Evolutionary conservation across 1,140 invertebrate genomes (phyloP).

Genomic region (Fragariocoptes setiger): DNA sequence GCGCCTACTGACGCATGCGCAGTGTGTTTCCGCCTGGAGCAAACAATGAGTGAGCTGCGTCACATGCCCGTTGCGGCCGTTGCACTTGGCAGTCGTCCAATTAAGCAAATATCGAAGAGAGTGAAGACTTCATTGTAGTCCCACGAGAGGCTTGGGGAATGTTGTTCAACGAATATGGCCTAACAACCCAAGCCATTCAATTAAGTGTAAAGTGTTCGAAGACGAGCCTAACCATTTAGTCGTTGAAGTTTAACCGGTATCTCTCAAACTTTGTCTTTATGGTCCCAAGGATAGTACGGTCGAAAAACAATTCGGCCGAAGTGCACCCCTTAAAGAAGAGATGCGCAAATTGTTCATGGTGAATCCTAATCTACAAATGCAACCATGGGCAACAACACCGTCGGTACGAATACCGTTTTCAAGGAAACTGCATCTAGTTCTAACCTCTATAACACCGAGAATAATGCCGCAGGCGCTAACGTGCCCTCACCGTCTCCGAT

Average conservation of each 20-base stretch:
- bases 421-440: too few relatives aligned
- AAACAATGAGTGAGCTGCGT: too few relatives aligned
- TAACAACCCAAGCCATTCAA: constrained; percentile 16
- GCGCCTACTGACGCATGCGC: too few relatives aligned
- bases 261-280: constrained; percentile 21
- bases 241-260: constrained; percentile 22
- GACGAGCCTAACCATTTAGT: constrained; percentile 20
- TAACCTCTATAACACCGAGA: too few relatives aligned
- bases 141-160: constrained; percentile 20
- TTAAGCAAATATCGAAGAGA: too few relatives aligned
- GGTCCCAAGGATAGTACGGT: constrained; percentile 15
- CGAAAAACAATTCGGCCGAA: constrained; percentile 16
- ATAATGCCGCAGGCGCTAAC: too few relatives aligned
- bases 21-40: too few relatives aligned
- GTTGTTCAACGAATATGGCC: constrained; percentile 18
- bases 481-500: too few relatives aligned
- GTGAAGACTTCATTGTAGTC: constrained; percentile 19
- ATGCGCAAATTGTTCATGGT: constrained; percentile 19
- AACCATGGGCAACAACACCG: constrained; percentile 19
- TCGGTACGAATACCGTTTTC: too few relatives aligned
- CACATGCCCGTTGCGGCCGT: too few relatives aligned
- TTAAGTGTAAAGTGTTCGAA: constrained; percentile 19
- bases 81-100: too few relatives aligned
- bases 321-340: constrained; percentile 10
- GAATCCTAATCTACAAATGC: constrained; percentile 16